Conservation (phyloP, 2,797 vertebrate genomes). For the Strix occidentalis region DNA sequence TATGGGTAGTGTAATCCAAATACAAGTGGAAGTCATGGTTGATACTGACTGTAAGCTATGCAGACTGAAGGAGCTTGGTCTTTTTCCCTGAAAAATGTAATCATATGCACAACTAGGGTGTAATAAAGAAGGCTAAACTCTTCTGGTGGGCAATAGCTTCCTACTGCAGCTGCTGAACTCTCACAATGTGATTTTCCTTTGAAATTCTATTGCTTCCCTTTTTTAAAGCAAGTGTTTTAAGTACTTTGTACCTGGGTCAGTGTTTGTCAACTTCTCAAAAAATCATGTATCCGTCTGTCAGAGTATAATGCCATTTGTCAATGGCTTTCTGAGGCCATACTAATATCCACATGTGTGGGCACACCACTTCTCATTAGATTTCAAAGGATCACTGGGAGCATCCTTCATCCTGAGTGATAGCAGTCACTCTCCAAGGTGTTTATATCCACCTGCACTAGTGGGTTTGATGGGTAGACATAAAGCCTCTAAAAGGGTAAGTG, state of each 20-base stretch:
- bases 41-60: background rate
- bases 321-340: background rate
- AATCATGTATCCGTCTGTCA: background rate
- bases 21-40: background rate
- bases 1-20: background rate
- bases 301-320: background rate
- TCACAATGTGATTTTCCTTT: background rate
- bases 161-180: background rate
- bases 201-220: background rate
- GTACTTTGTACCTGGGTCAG: background rate
- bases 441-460: background rate
- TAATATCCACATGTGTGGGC: accelerated
- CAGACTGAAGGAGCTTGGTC: background rate
- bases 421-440: background rate
- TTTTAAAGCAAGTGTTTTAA: background rate
- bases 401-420: background rate
- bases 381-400: background rate
- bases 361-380: background rate
- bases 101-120: background rate
- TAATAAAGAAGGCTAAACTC: background rate
- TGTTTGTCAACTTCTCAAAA: background rate
- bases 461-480: background rate
- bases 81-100: background rate
- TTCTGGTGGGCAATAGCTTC: background rate
- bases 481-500: background rate